Conservation (phyloP, 2,113 vertebrate species). For the Sander vitreus region DNA sequence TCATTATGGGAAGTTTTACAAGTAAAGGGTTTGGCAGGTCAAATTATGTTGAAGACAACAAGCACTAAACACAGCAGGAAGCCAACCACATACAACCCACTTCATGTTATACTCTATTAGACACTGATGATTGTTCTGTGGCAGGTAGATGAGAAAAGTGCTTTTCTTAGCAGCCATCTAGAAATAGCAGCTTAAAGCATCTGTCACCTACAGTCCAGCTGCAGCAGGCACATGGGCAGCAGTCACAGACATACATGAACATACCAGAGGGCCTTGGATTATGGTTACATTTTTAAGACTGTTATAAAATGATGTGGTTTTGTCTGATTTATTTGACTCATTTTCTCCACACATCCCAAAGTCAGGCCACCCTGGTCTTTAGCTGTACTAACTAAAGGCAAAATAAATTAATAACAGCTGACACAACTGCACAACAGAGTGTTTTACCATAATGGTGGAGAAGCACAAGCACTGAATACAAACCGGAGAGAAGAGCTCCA, state of each 20-base stretch:
- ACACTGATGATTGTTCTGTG: constrained; percentile 19
- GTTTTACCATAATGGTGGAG: constrained; percentile 20
- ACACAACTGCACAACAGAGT: constrained; percentile 22
- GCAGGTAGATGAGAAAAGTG: constrained; percentile 50
- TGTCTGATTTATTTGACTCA: neutral
- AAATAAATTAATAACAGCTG: neutral
- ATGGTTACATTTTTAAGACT: neutral
- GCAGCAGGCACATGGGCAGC: constrained; percentile 14
- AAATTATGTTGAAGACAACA: constrained; percentile 8
- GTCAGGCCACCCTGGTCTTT: too few species aligned
- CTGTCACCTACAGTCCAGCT: constrained; percentile 68
- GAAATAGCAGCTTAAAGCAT: constrained; percentile 68
- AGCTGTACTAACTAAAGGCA: too few species aligned
- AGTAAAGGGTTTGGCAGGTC: constrained; percentile 7
- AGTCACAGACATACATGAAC: constrained; percentile 20
- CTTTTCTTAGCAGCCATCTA: constrained; percentile 45
- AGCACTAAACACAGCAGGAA: constrained; percentile 26
- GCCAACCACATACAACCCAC: neutral
- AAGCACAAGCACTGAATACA: constrained; percentile 11
- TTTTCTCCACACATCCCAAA: neutral
- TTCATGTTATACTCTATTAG: neutral
- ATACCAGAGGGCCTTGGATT: neutral
- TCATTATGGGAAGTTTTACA: constrained; percentile 4
- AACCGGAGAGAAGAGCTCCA: constrained; percentile 16
- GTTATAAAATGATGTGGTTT: constrained; percentile 9